Evolutionary conservation across 2,113 vertebrate species (phyloP).

Genomic region (Nycticorax nycticorax): DNA sequence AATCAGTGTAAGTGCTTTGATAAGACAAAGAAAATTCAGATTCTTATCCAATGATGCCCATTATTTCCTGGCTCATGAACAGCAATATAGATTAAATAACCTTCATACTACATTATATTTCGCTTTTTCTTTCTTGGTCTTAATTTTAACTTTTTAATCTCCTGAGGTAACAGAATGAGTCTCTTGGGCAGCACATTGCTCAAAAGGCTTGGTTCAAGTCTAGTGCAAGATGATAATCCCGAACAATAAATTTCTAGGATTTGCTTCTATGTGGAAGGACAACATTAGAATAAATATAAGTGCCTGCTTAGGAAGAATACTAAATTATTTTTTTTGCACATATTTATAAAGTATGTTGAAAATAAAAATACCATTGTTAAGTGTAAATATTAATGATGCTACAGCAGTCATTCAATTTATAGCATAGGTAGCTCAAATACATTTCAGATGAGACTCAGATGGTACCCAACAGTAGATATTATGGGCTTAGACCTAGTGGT

Average conservation of each 20-base stretch:
- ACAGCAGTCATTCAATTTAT: not conserved
- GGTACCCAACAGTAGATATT: not conserved
- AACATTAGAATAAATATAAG: not conserved
- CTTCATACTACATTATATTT: not conserved
- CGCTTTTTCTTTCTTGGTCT: not conserved
- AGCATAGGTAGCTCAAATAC: not conserved
- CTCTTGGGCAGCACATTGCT: not conserved
- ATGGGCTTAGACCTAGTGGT: not conserved
- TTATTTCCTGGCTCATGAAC: not conserved
- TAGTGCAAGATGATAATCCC: not conserved
- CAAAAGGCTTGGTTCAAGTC: not conserved
- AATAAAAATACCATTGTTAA: not conserved
- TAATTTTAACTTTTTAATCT: not conserved
- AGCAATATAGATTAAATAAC: not conserved
- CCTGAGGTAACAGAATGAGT: not conserved
- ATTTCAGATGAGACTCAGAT: not conserved
- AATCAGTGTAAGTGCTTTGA: not conserved
- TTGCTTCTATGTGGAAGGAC: not conserved
- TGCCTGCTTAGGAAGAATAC: not conserved
- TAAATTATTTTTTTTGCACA: not conserved
- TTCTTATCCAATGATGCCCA: not conserved
- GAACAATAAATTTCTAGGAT: not conserved
- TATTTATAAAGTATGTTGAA: not conserved
- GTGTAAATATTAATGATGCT: not conserved
- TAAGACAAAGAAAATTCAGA: not conserved